Evolutionary conservation across 2,888 invertebrate genomes (phyloP).

Genomic region (Sceliomorpha sp.): DNA sequence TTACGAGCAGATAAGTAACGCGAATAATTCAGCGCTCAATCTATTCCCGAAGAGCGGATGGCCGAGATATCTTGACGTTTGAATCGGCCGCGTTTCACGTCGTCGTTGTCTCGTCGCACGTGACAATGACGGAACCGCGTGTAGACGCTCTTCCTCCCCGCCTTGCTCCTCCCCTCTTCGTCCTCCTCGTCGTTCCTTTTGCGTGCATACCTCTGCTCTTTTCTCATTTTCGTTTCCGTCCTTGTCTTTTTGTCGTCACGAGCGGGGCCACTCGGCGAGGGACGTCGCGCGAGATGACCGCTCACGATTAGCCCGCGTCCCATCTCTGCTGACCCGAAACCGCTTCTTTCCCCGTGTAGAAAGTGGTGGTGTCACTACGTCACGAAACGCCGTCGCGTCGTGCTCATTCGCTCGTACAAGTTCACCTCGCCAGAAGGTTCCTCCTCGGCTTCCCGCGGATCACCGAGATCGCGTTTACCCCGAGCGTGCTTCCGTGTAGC

Average conservation of each 20-base stretch:
- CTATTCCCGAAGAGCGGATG: conserved; percentile 64
- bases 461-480: conserved; percentile 15
- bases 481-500: conserved; percentile 54
- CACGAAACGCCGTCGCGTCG: conserved; percentile 60
- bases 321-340: conserved; percentile 67
- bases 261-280: conserved; percentile 25
- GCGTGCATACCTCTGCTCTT: conserved; percentile 12
- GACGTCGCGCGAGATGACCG: conserved; percentile 68
- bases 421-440: conserved; percentile 43
- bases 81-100: conserved; percentile 63
- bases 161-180: conserved; percentile 30
- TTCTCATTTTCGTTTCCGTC: conserved; percentile 48
- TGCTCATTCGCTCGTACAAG: conserved; percentile 40
- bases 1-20: conserved; percentile 66
- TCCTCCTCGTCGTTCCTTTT: conserved; percentile 20
- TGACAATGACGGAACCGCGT: conserved; percentile 67
- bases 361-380: conserved; percentile 67
- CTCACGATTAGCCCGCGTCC: conserved; percentile 71
- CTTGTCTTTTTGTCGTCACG: conserved; percentile 41
- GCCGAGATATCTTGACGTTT: conserved; percentile 69
- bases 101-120: conserved; percentile 62
- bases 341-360: conserved; percentile 58
- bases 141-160: conserved; percentile 26
- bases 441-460: conserved; percentile 8
- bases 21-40: conserved; percentile 73